These are phyloP conservation scores for Catharus ustulatus DNA, from an alignment of 2,797 vertebrate species.

Conservation along the genomic window DNA sequence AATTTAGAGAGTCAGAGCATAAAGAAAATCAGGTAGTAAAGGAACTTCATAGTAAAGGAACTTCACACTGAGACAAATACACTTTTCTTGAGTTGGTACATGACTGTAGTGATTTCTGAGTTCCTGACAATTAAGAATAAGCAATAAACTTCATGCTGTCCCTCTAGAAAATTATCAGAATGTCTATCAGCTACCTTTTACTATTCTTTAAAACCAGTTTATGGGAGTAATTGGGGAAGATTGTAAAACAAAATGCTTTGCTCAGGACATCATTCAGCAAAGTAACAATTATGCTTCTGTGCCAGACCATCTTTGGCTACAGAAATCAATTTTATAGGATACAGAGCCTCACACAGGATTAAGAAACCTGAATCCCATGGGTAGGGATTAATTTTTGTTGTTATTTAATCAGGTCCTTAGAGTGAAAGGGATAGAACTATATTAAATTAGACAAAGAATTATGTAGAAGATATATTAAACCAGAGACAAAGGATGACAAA, in stretches of 20 bases:
- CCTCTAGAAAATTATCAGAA: neutral
- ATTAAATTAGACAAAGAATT: constrained; percentile 51
- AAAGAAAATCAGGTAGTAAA: neutral
- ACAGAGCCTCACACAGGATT: constrained; percentile 16
- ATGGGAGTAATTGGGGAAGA: neutral
- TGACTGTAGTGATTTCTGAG: neutral
- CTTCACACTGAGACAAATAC: neutral
- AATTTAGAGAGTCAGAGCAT: neutral
- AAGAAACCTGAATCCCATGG: neutral
- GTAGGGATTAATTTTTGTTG: constrained; percentile 14
- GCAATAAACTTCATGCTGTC: neutral
- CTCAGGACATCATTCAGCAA: constrained; percentile 24
- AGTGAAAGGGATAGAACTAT: constrained; percentile 34
- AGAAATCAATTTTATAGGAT: constrained; percentile 43
- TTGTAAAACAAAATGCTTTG: constrained; percentile 18
- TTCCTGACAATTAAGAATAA: neutral
- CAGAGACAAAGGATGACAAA: constrained; percentile 62
- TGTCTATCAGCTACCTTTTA: neutral
- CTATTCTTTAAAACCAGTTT: neutral
- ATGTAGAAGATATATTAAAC: constrained; percentile 46
- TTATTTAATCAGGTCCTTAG: constrained; percentile 37
- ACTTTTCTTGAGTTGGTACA: neutral
- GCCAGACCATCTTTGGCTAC: neutral
- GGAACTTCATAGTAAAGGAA: neutral
- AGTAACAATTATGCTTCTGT: constrained; percentile 31